Base-by-base conservation (phyloP, 2,797 vertebrate species). In the Rhadinocentrus ornatus region DNA sequence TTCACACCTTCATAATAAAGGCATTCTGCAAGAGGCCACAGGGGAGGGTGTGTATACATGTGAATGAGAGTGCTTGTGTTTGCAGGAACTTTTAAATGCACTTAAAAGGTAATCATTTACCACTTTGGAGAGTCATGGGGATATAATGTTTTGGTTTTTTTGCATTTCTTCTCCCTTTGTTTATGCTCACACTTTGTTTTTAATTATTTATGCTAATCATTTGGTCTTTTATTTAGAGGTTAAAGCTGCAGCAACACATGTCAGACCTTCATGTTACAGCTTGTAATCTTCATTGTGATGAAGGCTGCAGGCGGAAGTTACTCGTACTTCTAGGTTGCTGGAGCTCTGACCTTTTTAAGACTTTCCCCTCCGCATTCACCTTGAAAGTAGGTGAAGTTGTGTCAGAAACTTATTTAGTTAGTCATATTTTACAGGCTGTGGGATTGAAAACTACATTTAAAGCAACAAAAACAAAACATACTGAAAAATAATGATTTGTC, bases 21-120 rank as follows among this genome's bases (percentile, higher is more conserved):
- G 77, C 69, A 73, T 70, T 87, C 76, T 58, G 83, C 27, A 13
- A 35, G 53, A 37, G 39, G 50, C 46, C 9, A 54, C 13, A 3
- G 22, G 35, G 16, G 10, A 57, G 67, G 41, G 58, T 39, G 27
- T 54, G 50, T 62, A 22, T 58, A 26, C 16, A 6, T 65, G 44
- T 74, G 61, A 67, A 60, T 39, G 35, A 18, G 6, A 31, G 11
- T 73, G 60, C 54, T 24, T 79, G 54, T 80, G 72, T 80, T 84
- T 89, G 59, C 55, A 5, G 62, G 53, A 77, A 64, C 55, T 64
- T 71, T 80, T 66, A 20, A 58, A 59, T 54, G 13, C 75, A 80
- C 70, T 84, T 71, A 16, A 68, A 80, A 41, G 75, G 22, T 87
- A 86, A 85, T 90, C 18, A 86, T 86, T 90, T 18, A 84, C 84